Evolutionary conservation across 2,113 vertebrate species (phyloP), one percentile per base, ranked within the genome.

Genomic region (Lophochroa leadbeateri): DNA sequence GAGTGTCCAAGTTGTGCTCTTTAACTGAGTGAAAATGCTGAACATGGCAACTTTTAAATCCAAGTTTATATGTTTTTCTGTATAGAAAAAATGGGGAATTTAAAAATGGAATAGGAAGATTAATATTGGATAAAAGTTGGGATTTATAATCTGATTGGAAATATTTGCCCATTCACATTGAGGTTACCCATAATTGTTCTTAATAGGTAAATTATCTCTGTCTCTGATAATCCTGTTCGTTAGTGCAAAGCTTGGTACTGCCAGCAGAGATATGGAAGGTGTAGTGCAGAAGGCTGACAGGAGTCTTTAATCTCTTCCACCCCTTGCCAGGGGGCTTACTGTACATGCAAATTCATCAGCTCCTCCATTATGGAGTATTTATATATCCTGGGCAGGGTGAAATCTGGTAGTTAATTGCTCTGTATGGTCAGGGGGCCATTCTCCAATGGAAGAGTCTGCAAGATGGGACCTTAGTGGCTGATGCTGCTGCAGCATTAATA

Each of bases 221-320:
- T 93, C 58, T 87, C 50, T 61, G 65, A 76, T 96, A 85, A 95
- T 94, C 82, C 65, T 93, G 80, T 76, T 86, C 0, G 1, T 92
- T 86, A 88, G 72, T 49, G 77, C 70, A 84, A 61, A 96, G 88
- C 81, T 86, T 90, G 83, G 46, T 69, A 47, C 50, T 91, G 92
- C 84, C 76, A 78, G 74, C 57, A 76, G 79, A 90, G 86, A 88
- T 88, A 86, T 3, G 78, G 83, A 94, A 91, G 69, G 63, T 82
- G 76, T 17, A 20, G 58, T 23, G 35, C 75, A 82, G 65, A n/a
- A 10, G 44, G 39, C 88, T 86, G 55, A 57, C 86, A 86, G 61
- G 74, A 81, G 50, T 33, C 90, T 93, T 93, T 94, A 63, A 86
- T 95, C 88, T 94, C 77, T 46, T 25, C 69, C 64, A 74, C 90